Evolutionary conservation across 2,113 vertebrate species (phyloP).

Genomic region (Chaetodon trifascialis): DNA sequence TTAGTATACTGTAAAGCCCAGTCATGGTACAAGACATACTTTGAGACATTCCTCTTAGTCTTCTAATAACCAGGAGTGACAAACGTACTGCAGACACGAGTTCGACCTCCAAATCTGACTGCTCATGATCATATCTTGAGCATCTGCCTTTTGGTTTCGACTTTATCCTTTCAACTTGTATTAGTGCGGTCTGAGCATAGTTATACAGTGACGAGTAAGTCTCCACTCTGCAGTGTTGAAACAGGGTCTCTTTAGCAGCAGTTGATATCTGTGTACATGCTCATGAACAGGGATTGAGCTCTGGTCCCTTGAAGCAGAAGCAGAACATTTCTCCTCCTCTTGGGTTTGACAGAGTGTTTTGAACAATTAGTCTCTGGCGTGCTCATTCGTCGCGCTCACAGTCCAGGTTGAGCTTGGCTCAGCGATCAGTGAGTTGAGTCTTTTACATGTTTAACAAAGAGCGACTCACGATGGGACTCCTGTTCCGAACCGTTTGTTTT

Average conservation of each 20-base stretch:
- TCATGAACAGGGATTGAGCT: slow-evolving; percentile 26
- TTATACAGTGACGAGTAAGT: slow-evolving; percentile 40
- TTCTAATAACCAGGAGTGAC: neutral
- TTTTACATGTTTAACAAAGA: slow-evolving; percentile 26
- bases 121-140: neutral
- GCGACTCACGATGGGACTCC: neutral
- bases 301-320: slow-evolving; percentile 40
- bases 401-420: slow-evolving; percentile 24
- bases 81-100: slow-evolving; percentile 5
- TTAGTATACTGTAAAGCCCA: neutral
- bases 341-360: neutral
- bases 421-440: slow-evolving; percentile 36
- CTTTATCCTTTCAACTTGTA: neutral
- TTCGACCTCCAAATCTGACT: slow-evolving; percentile 6
- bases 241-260: slow-evolving; percentile 59
- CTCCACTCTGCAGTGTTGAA: slow-evolving; percentile 52
- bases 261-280: slow-evolving; percentile 53
- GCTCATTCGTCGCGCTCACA: neutral
- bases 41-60: slow-evolving; percentile 4
- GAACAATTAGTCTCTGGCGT: slow-evolving; percentile 2
- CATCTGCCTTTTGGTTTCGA: slow-evolving; percentile 2
- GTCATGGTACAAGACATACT: slow-evolving; percentile 3
- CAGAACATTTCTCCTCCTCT: neutral
- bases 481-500: slow-evolving; percentile 9
- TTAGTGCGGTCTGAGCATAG: slow-evolving; percentile 31